phyloP scores from a whole-genome alignment of 2,888 invertebrate genomes.

The Allygus modestus region DNA sequence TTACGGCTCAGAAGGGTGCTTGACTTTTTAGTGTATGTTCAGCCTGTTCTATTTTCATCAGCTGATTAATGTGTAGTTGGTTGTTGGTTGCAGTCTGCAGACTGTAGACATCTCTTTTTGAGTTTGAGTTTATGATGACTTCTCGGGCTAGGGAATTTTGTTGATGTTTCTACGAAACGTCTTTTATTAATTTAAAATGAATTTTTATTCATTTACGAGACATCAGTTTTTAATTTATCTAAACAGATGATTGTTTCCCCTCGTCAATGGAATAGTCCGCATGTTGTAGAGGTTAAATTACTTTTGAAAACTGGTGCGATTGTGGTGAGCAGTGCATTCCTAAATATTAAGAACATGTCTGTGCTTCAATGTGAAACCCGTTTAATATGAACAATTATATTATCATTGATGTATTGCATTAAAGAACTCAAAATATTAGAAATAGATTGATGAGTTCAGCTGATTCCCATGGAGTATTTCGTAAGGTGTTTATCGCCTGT shows the following conservation, averaged over 20 bases:
- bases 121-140: neutral
- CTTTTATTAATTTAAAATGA: neutral
- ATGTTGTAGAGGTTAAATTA: conserved; percentile 8
- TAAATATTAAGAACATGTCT: neutral
- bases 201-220: neutral
- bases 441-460: no score
- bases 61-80: conserved; percentile 32
- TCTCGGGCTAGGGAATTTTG: neutral
- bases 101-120: conserved; percentile 23
- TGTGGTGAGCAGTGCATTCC: neutral
- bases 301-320: neutral
- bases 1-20: no score
- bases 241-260: neutral
- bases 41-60: conserved; percentile 32
- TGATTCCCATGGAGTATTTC: neutral
- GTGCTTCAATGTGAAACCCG: no score
- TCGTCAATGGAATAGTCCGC: neutral
- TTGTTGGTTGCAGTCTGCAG: conserved; percentile 14
- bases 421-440: no score
- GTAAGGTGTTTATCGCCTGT: conserved; percentile 10
- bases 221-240: neutral
- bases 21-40: neutral
- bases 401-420: no score
- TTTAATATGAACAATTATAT: no score
- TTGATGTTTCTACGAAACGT: neutral